Percentiles rank a stretch among this genome's conserved stretches.
Evolutionary conservation across 2,113 vertebrate genomes (phyloP).

Genomic region (Genyomyrus donnyi): DNA sequence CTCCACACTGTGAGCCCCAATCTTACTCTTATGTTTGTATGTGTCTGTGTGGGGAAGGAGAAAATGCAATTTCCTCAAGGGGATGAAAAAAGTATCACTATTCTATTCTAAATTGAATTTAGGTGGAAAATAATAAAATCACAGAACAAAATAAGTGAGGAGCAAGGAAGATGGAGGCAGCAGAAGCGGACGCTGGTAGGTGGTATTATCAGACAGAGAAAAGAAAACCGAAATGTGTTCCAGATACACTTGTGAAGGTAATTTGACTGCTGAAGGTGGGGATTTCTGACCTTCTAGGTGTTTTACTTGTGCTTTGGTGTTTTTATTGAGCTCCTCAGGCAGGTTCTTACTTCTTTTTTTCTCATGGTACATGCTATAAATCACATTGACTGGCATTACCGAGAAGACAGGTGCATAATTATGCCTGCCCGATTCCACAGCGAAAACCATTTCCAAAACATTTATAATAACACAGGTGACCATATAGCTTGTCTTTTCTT

Average conservation of each 20-base stretch:
- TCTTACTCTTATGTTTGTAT: not conserved
- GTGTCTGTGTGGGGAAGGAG: not conserved
- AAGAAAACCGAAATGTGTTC: not conserved
- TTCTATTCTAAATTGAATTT: not conserved
- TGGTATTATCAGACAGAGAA: not conserved
- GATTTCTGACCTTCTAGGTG: not conserved
- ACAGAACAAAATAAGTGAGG: not conserved
- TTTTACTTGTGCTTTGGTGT: not conserved
- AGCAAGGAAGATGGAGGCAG: not conserved
- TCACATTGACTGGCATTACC: not conserved
- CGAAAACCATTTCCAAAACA: not conserved
- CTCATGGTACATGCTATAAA: not conserved
- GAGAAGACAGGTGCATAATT: not conserved
- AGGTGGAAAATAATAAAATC: not conserved
- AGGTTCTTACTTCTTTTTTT: not conserved
- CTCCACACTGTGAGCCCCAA: not conserved
- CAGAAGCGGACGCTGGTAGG: not conserved
- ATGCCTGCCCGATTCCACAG: not conserved
- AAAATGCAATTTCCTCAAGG: not conserved
- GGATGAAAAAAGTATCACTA: not conserved
- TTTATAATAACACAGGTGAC: not conserved
- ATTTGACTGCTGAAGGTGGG: not conserved
- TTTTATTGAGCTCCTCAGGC: not conserved
- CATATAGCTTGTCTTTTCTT: not conserved
- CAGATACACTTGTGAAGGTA: not conserved